Conservation (phyloP, 2,888 invertebrate species). For the Axea sp. region DNA sequence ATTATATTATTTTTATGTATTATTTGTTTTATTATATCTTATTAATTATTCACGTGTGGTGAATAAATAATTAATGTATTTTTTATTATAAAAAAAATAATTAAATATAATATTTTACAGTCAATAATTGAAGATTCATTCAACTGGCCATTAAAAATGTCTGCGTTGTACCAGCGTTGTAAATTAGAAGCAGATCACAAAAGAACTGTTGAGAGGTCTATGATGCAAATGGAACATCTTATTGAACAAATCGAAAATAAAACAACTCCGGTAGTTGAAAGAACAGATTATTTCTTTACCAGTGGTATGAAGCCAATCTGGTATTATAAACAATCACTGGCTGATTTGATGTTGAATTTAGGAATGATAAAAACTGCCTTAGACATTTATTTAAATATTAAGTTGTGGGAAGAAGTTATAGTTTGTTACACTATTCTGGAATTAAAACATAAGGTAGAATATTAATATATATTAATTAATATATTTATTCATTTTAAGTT, state of each 20-base stretch:
- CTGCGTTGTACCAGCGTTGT: slow-evolving; percentile 88
- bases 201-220: slow-evolving; percentile 92
- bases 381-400: slow-evolving; percentile 86
- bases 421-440: slow-evolving; percentile 93
- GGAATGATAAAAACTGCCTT: slow-evolving; percentile 92
- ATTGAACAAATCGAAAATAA: slow-evolving; percentile 81
- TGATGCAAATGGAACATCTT: slow-evolving; percentile 91
- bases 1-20: no score
- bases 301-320: slow-evolving; percentile 87
- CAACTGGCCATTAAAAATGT: slow-evolving; percentile 87
- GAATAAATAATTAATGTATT: no score
- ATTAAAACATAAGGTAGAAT: slow-evolving; percentile 87
- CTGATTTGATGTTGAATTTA: slow-evolving; percentile 87
- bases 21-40: no score
- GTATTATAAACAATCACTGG: slow-evolving; percentile 88
- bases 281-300: slow-evolving; percentile 85
- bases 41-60: no score
- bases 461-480: slow-evolving; percentile 12
- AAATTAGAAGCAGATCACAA: slow-evolving; percentile 87
- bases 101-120: slow-evolving; percentile 55
- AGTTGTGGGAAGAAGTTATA: slow-evolving; percentile 96
- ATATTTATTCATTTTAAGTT: slow-evolving; percentile 16
- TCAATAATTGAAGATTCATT: slow-evolving; percentile 77
- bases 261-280: slow-evolving; percentile 78
- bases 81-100: no score